Percentiles rank a stretch among this genome's conserved stretches.
phyloP scores from a whole-genome alignment of 2,113 vertebrate species.

The Toxostoma redivivum region DNA sequence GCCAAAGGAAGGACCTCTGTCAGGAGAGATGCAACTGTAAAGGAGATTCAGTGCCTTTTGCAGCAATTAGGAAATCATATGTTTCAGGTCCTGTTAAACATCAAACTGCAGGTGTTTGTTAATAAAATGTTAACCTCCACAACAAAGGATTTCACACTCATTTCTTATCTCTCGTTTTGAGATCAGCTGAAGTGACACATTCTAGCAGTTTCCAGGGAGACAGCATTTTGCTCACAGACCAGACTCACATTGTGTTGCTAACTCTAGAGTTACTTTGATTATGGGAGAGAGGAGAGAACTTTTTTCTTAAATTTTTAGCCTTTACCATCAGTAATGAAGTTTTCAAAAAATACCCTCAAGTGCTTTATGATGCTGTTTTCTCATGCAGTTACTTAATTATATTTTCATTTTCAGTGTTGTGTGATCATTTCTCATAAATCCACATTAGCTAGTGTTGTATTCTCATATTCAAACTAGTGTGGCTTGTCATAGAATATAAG shows the following conservation, averaged over 20 bases:
- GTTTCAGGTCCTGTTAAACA: not conserved
- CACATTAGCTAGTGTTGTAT: not conserved
- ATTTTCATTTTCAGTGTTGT: not conserved
- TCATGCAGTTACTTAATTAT: slow-evolving; percentile 29
- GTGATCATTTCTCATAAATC: not conserved
- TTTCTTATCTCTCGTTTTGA: not conserved
- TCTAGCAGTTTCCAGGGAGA: slow-evolving; percentile 5
- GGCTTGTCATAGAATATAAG: not conserved
- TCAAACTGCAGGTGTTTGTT: not conserved
- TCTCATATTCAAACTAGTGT: not conserved
- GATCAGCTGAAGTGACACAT: not conserved
- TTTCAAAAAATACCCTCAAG: not conserved
- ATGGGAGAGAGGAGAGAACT: not conserved
- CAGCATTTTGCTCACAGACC: not conserved
- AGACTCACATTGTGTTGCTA: not conserved
- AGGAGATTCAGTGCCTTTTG: not conserved
- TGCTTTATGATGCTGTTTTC: not conserved
- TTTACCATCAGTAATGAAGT: not conserved
- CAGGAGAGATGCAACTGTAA: not conserved
- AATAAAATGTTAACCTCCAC: slow-evolving; percentile 5
- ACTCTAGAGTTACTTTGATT: not conserved
- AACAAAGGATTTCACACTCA: not conserved
- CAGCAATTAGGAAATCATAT: not conserved
- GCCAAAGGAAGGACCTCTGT: not conserved
- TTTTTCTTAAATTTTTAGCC: not conserved